Percentiles rank a stretch among this genome's conserved stretches.
Conservation (phyloP, 2,113 vertebrate genomes). For the Hemichromis elongatus region DNA sequence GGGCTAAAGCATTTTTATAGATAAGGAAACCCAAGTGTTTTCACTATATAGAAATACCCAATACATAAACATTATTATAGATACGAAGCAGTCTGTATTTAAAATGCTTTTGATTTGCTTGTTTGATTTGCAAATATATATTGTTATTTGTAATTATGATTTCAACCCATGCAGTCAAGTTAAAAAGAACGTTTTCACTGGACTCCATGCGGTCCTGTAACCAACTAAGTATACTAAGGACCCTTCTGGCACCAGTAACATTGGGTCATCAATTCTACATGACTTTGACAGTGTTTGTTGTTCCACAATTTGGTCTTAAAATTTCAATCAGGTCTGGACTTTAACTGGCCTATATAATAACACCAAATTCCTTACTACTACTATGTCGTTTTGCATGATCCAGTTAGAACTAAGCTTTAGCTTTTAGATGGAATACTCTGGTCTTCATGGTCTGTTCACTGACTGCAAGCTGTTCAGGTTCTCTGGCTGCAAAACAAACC, state of each 20-base stretch:
- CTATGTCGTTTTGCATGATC: background rate
- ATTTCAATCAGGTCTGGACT: background rate
- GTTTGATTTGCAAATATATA: background rate
- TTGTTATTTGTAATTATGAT: background rate
- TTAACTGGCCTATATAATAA: background rate
- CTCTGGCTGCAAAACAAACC: no score
- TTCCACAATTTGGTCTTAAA: background rate
- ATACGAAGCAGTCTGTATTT: background rate
- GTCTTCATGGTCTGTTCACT: background rate
- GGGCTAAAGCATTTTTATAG: background rate
- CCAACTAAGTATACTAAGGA: background rate
- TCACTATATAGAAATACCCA: background rate
- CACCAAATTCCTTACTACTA: background rate
- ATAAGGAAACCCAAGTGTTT: background rate
- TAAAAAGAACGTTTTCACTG: background rate
- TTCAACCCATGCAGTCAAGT: background rate
- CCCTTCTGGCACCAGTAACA: background rate
- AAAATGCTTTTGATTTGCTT: background rate
- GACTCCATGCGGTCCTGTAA: background rate
- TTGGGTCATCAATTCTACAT: background rate
- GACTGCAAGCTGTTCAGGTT: background rate
- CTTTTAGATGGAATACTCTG: background rate
- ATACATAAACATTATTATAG: background rate
- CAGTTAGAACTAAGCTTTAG: background rate
- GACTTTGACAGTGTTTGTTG: background rate